These are phyloP conservation scores for Pheosia gnoma DNA, from an alignment of 2,888 invertebrate species.

Conservation along the genomic window DNA sequence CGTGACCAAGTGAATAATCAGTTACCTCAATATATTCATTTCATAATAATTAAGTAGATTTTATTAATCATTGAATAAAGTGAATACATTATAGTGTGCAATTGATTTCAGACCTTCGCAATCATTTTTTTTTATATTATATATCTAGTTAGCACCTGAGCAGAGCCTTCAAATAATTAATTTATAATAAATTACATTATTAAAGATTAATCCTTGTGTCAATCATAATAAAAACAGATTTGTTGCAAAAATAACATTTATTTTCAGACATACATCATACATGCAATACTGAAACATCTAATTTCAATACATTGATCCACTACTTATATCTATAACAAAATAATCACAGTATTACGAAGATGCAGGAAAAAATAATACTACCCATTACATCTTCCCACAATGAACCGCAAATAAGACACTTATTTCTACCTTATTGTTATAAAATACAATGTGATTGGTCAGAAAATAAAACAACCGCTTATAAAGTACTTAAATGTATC, in stretches of 20 bases:
- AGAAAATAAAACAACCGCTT: conserved; percentile 73
- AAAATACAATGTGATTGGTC: conserved; percentile 77
- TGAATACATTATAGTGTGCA: conserved; percentile 41
- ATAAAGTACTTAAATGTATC: conserved; percentile 66
- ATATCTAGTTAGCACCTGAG: too few relatives aligned
- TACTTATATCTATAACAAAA: conserved; percentile 74
- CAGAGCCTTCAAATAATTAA: not conserved
- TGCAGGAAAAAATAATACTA: conserved; percentile 70
- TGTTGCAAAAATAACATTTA: conserved; percentile 79
- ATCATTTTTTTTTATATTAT: not conserved
- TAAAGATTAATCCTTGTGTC: not conserved
- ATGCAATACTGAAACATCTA: conserved; percentile 78
- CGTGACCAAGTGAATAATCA: conserved; percentile 53
- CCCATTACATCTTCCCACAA: conserved; percentile 67
- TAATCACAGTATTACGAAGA: conserved; percentile 81
- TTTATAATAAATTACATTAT: not conserved
- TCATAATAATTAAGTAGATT: conserved; percentile 50
- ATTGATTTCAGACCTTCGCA: not conserved
- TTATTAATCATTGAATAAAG: conserved; percentile 48
- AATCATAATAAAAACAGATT: conserved; percentile 28
- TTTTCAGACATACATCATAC: conserved; percentile 76
- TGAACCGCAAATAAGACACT: conserved; percentile 68
- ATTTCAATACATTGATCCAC: conserved; percentile 69
- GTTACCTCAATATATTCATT: conserved; percentile 9
- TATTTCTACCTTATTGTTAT: conserved; percentile 70